A percentile compares a stretch with the other conserved stretches of the same genome.
These are phyloP conservation scores for Alfaro cultratus DNA, from an alignment of 2,797 vertebrate species.

Conservation along the genomic window DNA sequence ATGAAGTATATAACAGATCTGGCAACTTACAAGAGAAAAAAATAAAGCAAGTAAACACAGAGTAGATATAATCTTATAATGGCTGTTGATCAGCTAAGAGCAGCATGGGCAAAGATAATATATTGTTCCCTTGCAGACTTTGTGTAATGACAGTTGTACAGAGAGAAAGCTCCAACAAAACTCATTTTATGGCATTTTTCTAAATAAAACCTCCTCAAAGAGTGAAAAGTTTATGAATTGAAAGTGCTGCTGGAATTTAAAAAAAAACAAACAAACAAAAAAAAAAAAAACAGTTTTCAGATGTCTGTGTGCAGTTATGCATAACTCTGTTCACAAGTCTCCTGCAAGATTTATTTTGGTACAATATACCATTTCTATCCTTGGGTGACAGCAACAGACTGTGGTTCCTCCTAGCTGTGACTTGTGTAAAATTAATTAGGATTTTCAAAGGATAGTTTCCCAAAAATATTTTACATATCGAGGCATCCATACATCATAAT, in stretches of 20 bases:
- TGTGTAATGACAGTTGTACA: slow-evolving; percentile 33
- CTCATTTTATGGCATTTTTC: background rate
- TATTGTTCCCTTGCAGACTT: slow-evolving; percentile 48
- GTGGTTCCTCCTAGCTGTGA: background rate
- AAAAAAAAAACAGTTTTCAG: background rate
- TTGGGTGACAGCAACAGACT: background rate
- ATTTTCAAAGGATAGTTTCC: background rate
- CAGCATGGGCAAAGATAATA: slow-evolving; percentile 43
- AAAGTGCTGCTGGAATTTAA: background rate
- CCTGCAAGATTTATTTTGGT: background rate
- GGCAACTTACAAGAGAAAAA: slow-evolving; percentile 13
- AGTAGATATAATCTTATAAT: slow-evolving; percentile 39
- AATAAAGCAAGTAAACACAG: background rate
- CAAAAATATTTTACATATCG: background rate
- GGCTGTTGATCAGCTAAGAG: slow-evolving; percentile 45
- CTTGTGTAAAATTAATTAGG: background rate
- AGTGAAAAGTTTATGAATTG: background rate
- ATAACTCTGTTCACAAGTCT: background rate
- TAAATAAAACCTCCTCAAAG: background rate
- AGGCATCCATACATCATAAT: background rate
- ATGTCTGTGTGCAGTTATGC: background rate
- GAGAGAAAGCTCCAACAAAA: slow-evolving; percentile 20
- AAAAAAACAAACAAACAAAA: background rate
- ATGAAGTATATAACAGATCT: slow-evolving; percentile 11
- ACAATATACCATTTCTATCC: background rate